Evolutionary conservation across 2,888 invertebrate genomes (phyloP).

Genomic region (Argyresthia goedartella): DNA sequence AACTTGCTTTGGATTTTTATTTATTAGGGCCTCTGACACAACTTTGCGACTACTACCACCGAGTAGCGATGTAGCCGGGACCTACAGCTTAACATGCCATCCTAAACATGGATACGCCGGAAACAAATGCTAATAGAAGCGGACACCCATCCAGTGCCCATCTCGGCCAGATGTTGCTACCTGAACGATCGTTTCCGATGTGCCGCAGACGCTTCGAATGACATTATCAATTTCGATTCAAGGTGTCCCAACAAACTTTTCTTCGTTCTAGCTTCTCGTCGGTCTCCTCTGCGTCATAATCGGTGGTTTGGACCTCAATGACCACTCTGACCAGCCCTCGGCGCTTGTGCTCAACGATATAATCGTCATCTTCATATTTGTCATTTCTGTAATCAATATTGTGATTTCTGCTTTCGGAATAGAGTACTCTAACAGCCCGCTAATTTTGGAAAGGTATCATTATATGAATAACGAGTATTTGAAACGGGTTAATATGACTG

Average conservation of each 20-base stretch:
- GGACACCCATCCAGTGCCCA: no score
- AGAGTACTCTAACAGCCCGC: conserved; percentile 78
- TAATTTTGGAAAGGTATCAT: conserved; percentile 60
- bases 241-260: not conserved
- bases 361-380: conserved; percentile 83
- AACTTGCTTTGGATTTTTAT: no score
- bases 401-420: conserved; percentile 88
- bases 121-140: no score
- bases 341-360: conserved; percentile 86
- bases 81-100: no score
- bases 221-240: no score
- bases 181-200: no score
- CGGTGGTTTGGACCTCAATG: conserved; percentile 87
- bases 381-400: conserved; percentile 85
- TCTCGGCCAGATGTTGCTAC: no score
- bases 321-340: conserved; percentile 77
- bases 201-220: no score
- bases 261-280: conserved; percentile 80
- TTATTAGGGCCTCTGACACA: no score
- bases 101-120: no score
- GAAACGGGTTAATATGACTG: conserved; percentile 25
- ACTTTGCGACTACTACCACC: no score
- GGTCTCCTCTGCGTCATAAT: conserved; percentile 86
- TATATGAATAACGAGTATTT: conserved; percentile 52
- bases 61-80: no score